These are phyloP conservation scores for Natrix natrix DNA, from an alignment of 2,797 vertebrate genomes.

Conservation along the genomic window DNA sequence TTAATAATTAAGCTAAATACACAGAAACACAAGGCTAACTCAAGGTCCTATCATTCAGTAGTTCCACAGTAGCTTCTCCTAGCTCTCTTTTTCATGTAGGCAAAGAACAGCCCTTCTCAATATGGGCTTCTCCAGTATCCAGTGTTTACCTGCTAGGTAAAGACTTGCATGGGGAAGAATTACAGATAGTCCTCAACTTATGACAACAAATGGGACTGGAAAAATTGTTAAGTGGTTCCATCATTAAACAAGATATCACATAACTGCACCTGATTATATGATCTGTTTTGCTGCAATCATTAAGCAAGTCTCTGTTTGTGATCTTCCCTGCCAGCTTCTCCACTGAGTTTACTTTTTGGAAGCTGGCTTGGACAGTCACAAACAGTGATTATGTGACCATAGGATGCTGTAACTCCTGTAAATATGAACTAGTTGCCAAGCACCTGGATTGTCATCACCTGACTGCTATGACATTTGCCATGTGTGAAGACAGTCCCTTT, in stretches of 20 bases:
- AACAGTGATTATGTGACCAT: not conserved
- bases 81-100: not conserved
- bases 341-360: not conserved
- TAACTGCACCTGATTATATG: not conserved
- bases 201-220: not conserved
- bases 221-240: not conserved
- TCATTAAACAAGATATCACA: not conserved
- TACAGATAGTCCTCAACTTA: not conserved
- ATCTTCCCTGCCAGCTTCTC: not conserved
- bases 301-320: not conserved
- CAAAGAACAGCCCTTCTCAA: not conserved
- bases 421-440: not conserved
- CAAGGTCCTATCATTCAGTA: not conserved
- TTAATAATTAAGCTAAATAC: constrained; percentile 21
- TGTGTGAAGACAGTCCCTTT: not conserved
- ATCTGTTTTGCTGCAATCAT: not conserved
- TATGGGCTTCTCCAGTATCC: not conserved
- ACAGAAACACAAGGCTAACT: not conserved
- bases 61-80: not conserved
- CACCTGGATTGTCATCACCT: not conserved
- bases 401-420: not conserved
- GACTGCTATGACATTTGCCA: not conserved
- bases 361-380: not conserved
- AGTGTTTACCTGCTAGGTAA: not conserved
- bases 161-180: not conserved